Evolutionary conservation across 2,888 invertebrate species (phyloP).

Genomic region (Melanophora roralis): DNA sequence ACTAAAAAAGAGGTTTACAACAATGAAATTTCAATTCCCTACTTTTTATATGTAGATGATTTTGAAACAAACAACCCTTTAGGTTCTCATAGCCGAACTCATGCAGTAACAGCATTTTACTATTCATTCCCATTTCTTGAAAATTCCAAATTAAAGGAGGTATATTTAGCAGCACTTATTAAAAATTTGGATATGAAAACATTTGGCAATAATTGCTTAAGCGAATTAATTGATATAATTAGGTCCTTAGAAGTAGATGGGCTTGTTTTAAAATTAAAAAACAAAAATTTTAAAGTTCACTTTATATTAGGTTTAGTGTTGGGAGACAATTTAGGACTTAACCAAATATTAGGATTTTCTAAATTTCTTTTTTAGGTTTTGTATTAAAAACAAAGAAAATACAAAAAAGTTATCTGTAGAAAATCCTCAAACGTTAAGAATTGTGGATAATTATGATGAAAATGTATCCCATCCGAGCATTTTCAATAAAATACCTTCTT

Average conservation of each 20-base stretch:
- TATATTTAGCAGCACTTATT: background rate
- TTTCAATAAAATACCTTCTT: background rate
- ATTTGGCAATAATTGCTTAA: background rate
- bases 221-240: background rate
- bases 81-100: background rate
- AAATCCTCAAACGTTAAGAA: background rate
- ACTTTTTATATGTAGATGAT: too few species aligned
- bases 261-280: background rate
- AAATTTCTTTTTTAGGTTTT: constrained; percentile 1
- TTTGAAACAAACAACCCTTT: too few species aligned
- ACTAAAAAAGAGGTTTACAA: too few species aligned
- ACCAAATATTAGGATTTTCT: background rate
- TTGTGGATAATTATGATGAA: background rate
- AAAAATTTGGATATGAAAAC: background rate
- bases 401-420: background rate
- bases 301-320: background rate
- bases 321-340: background rate
- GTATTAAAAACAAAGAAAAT: background rate
- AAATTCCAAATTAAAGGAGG: background rate
- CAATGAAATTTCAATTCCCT: too few species aligned
- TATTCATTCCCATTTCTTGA: background rate
- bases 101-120: background rate
- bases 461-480: background rate
- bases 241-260: background rate
- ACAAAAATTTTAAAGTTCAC: background rate